Evolutionary conservation across 2,113 vertebrate species (phyloP).

Genomic region (Sylvia atricapilla): DNA sequence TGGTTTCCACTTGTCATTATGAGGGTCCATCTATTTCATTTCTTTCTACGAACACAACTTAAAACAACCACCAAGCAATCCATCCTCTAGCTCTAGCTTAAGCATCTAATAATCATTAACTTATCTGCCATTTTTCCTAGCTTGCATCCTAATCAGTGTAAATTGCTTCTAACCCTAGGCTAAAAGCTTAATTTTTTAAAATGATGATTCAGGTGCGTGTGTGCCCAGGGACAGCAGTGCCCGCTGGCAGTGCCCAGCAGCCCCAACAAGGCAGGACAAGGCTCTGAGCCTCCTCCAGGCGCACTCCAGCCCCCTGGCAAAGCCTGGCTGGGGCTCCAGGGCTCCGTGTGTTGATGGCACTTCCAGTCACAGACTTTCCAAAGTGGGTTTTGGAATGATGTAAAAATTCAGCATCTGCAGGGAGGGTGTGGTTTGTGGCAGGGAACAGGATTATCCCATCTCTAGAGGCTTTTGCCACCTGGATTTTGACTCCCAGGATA

Average conservation of each 20-base stretch:
- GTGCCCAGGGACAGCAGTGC: background rate
- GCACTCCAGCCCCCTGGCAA: background rate
- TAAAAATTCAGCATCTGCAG: rapidly evolving
- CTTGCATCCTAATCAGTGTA: background rate
- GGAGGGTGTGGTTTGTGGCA: background rate
- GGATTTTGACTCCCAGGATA: background rate
- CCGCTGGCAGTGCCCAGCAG: rapidly evolving
- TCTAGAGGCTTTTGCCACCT: background rate
- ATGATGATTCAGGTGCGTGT: background rate
- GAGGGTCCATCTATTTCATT: background rate
- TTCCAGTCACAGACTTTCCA: background rate
- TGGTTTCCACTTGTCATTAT: background rate
- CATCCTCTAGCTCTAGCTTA: background rate
- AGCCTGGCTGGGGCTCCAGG: background rate
- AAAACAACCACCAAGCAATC: background rate
- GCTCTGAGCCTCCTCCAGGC: background rate
- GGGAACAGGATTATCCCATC: background rate
- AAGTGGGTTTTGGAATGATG: no score
- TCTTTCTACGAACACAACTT: background rate
- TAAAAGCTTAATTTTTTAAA: background rate
- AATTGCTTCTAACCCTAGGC: background rate
- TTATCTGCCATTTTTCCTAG: background rate
- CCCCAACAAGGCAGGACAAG: background rate
- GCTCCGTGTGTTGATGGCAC: rapidly evolving
- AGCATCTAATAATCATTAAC: background rate